Evolutionary conservation across 2,797 vertebrate genomes (phyloP).

Genomic region (Malurus leucopterus): DNA sequence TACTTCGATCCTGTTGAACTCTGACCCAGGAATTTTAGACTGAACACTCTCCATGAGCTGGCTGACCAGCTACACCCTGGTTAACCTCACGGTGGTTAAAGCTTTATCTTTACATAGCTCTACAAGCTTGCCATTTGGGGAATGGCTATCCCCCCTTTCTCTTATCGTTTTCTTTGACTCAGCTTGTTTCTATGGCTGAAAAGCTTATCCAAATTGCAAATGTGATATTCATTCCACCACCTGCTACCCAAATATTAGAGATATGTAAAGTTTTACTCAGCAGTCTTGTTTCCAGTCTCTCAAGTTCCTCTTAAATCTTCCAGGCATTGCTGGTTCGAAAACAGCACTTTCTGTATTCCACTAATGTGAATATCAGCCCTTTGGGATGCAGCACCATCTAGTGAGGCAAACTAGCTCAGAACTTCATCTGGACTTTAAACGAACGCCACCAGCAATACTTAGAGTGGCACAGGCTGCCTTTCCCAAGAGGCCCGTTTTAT

Average conservation of each 20-base stretch:
- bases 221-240: not conserved
- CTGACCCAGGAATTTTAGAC: not conserved
- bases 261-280: not conserved
- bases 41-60: not conserved
- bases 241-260: not conserved
- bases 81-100: not conserved
- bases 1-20: not conserved
- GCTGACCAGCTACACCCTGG: not conserved
- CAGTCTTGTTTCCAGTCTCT: not conserved
- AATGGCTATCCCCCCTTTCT: not conserved
- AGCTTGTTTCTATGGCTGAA: not conserved
- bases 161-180: not conserved
- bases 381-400: slow-evolving; percentile 44
- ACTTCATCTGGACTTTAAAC: not conserved
- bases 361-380: not conserved
- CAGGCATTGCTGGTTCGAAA: not conserved
- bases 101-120: not conserved
- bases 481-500: not conserved
- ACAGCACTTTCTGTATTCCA: not conserved
- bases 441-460: not conserved
- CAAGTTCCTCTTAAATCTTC: not conserved
- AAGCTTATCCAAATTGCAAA: not conserved
- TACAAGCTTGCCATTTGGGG: not conserved
- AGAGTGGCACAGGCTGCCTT: not conserved
- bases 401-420: not conserved